Base-by-base conservation (phyloP, 2,797 vertebrate genomes). In the Loriculus beryllinus region DNA sequence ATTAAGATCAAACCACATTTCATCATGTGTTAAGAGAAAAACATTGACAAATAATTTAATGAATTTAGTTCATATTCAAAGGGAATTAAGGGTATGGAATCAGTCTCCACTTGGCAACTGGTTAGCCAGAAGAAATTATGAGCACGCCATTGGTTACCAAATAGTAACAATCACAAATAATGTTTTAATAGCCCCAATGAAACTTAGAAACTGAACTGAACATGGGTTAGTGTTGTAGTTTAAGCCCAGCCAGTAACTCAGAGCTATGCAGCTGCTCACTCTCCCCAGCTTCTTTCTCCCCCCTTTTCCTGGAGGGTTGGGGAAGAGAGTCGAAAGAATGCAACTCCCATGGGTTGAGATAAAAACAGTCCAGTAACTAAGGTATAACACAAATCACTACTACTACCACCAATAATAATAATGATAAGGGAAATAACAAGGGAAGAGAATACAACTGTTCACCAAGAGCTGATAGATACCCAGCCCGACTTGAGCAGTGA, bases 1-100 rank as follows among this genome's bases (percentile, higher is more conserved):
- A 17, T 48, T 75, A 72, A 62, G 63, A 81, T 71, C 76, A 76
- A 88, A 92, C 20, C 48, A 78, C 48, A 75, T 57, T 80, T 83
- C 37, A 69, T 54, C 10, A 3, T 40, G 59, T 22, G 11, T 60
- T 68, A 82, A 65, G 33, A 42, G 29, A 84, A 88, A 89, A 63
- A 1, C 28, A 69, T 29, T 86, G 87, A 56, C 22, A 72, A 90
- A 65, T 59, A 81, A 57, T 81, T 71, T 77, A 47, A 82, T 59
- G 9, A 86, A 76, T 48, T 78, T 33, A 75, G 18, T 47, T 78
- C 31, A 39, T 42, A 81, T 81, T 86, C 45, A 84, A 79, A 71
- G 33, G 35, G 23, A 68, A 75, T 14, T 35, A 83, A 71, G 54
- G 7, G 22, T 69, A 65, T 57, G 15, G 94, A 88, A 82, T 47